These are phyloP conservation scores for Tonatia bakeri DNA, from an alignment of 2,113 vertebrate species.

Conservation along the genomic window DNA sequence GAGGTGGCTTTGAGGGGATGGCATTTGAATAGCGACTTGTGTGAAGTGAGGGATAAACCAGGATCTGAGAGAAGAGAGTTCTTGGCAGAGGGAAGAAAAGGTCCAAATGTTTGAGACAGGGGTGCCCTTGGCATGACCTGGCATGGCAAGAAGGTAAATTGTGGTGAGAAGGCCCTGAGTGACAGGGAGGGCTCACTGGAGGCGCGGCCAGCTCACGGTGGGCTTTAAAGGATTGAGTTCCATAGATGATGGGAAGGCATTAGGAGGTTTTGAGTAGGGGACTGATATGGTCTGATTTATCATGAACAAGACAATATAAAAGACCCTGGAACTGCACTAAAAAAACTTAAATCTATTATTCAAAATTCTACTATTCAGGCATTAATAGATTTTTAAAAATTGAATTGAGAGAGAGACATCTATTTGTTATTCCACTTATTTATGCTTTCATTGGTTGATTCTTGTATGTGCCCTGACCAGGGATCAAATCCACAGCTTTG, in stretches of 20 bases:
- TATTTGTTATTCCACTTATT: too few relatives aligned
- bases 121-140: not conserved
- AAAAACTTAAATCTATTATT: not conserved
- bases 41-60: not conserved
- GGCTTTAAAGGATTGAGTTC: not conserved
- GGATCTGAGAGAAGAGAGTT: not conserved
- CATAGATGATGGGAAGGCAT: fast-evolving
- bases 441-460: too few relatives aligned
- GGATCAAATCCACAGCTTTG: too few relatives aligned
- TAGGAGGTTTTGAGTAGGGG: not conserved
- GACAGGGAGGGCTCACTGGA: not conserved
- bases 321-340: not conserved
- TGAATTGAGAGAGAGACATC: too few relatives aligned
- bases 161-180: not conserved
- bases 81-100: not conserved
- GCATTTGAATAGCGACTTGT: not conserved
- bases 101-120: not conserved
- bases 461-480: too few relatives aligned
- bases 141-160: not conserved
- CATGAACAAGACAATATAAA: not conserved
- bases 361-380: not conserved
- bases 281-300: not conserved
- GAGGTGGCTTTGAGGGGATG: not conserved
- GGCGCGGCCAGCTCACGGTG: not conserved
- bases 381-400: not conserved